phyloP scores from a whole-genome alignment of 2,888 invertebrate genomes.

The Tortrix viridana region DNA sequence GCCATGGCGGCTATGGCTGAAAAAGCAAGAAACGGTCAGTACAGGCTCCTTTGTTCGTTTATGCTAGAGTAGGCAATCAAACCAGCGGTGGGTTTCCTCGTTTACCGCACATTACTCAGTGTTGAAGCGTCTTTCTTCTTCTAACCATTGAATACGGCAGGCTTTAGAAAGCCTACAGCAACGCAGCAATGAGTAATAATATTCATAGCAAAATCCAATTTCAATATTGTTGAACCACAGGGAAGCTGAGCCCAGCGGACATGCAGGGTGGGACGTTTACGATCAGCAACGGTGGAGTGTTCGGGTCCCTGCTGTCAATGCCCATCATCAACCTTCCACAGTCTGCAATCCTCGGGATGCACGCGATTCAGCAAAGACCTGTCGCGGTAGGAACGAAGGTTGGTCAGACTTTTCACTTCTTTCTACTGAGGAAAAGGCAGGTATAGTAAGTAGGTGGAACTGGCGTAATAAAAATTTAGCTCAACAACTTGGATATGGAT shows the following conservation, averaged over 20 bases:
- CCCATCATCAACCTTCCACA: slow-evolving; percentile 99
- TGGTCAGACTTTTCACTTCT: slow-evolving; percentile 17
- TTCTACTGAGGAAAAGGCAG: too few relatives aligned
- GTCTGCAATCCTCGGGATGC: slow-evolving; percentile 99
- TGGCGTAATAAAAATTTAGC: too few relatives aligned
- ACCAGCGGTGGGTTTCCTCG: too few relatives aligned
- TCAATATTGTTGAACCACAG: slow-evolving; percentile 45
- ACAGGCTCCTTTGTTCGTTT: slow-evolving; percentile 5
- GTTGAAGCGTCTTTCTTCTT: too few relatives aligned
- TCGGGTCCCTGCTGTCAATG: slow-evolving; percentile 98
- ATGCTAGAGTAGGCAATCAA: too few relatives aligned
- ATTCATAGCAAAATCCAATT: too few relatives aligned
- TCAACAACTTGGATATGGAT: too few relatives aligned
- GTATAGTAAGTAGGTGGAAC: too few relatives aligned
- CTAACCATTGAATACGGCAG: too few relatives aligned
- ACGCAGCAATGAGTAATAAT: too few relatives aligned
- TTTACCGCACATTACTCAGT: too few relatives aligned
- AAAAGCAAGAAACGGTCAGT: slow-evolving; percentile 92
- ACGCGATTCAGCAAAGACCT: slow-evolving; percentile 96
- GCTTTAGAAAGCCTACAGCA: too few relatives aligned
- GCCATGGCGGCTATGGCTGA: slow-evolving; percentile 93
- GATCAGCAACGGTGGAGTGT: slow-evolving; percentile 99
- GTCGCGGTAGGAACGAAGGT: slow-evolving; percentile 97
- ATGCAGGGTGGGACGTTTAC: slow-evolving; percentile 99
- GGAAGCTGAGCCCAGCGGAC: slow-evolving; percentile 94